Evolutionary conservation across 2,797 vertebrate species (phyloP).

Genomic region (Danio aesculapii): DNA sequence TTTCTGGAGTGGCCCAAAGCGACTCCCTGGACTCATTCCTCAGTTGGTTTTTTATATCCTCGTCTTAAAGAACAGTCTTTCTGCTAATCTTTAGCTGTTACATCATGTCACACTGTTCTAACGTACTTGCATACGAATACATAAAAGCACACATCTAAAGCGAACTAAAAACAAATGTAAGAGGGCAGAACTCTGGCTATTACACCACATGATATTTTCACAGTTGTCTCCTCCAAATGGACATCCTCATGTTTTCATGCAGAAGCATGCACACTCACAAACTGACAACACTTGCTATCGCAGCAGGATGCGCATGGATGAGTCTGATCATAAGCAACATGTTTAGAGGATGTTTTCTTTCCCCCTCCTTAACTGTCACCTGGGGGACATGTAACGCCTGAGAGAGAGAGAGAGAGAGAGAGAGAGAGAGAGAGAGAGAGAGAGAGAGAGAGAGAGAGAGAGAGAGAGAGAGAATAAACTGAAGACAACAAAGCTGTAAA

Average conservation of each 20-base stretch:
- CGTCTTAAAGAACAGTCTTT: constrained; percentile 71
- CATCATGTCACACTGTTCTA: constrained; percentile 73
- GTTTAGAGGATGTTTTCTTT: constrained; percentile 30
- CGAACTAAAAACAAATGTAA: not conserved
- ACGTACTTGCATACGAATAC: constrained; percentile 68
- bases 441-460: too few relatives aligned
- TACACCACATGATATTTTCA: constrained; percentile 60
- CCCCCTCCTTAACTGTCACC: constrained; percentile 23
- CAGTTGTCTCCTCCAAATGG: not conserved
- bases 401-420: not conserved
- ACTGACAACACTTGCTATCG: not conserved
- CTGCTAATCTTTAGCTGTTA: constrained; percentile 74
- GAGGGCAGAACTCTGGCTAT: not conserved
- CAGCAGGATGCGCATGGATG: constrained; percentile 36
- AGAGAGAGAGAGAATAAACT: not conserved
- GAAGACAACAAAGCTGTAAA: too few relatives aligned
- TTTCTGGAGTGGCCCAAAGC: constrained; percentile 65
- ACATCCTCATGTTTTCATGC: not conserved
- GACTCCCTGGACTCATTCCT: constrained; percentile 67
- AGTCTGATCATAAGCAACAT: constrained; percentile 52
- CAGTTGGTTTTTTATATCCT: constrained; percentile 72
- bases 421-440: rapidly evolving
- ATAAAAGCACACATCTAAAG: not conserved
- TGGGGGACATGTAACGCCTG: constrained; percentile 48
- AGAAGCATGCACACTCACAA: constrained; percentile 20